A percentile compares a stretch with the other conserved stretches of the same genome.
phyloP scores from a whole-genome alignment of 30 jellyfish, hydroid and myxozoan genomes.

The Hydractinia symbiolongicarpus region DNA sequence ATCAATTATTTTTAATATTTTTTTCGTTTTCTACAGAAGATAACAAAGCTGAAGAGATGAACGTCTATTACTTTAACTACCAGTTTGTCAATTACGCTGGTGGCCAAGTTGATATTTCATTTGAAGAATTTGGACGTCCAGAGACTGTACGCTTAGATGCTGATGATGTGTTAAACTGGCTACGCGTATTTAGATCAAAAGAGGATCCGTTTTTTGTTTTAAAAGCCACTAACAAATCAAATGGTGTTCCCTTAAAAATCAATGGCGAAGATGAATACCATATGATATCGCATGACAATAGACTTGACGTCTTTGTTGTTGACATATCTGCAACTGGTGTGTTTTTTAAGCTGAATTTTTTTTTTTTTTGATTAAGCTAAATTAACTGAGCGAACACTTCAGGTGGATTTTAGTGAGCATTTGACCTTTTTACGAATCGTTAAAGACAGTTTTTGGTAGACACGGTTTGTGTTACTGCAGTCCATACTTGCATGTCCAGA shows the following conservation, averaged over 20 bases:
- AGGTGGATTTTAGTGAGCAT: too few relatives aligned
- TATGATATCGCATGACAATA: conserved; percentile 45
- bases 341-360: background rate
- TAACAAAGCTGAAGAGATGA: conserved; percentile 45
- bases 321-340: conserved; percentile 76
- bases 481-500: too few relatives aligned
- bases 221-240: conserved; percentile 49
- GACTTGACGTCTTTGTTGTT: conserved; percentile 37
- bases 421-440: too few relatives aligned
- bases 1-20: background rate
- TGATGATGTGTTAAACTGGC: conserved; percentile 77
- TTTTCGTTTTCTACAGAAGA: conserved; percentile 19
- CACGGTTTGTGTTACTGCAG: too few relatives aligned
- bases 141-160: conserved; percentile 63
- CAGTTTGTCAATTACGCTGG: conserved; percentile 75
- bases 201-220: conserved; percentile 60
- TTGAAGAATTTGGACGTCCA: conserved; percentile 84
- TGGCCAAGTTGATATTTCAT: conserved; percentile 43
- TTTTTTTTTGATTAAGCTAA: background rate
- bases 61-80: conserved; percentile 62
- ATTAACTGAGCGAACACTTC: background rate
- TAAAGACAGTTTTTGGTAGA: too few relatives aligned
- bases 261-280: conserved; percentile 62
- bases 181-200: conserved; percentile 64
- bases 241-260: conserved; percentile 52